Evolutionary conservation across 2,797 vertebrate genomes (phyloP).

Genomic region (Pipistrellus kuhlii): DNA sequence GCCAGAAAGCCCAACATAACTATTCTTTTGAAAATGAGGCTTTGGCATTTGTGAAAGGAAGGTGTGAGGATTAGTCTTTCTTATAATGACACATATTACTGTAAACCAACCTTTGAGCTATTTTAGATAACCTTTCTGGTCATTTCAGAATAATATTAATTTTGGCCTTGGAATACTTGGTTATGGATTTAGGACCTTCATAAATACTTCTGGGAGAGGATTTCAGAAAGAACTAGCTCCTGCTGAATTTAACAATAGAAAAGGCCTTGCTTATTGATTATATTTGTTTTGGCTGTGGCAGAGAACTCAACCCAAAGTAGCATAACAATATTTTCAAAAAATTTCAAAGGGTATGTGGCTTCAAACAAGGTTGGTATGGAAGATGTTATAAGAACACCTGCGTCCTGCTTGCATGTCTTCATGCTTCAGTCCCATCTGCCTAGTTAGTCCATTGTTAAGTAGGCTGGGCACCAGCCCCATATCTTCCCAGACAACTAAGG

Average conservation of each 20-base stretch:
- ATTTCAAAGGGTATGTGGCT: neutral
- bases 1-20: neutral
- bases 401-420: neutral
- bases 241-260: constrained; percentile 13
- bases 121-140: constrained; percentile 10
- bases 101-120: neutral
- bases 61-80: neutral
- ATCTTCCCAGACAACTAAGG: neutral
- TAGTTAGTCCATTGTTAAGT: neutral
- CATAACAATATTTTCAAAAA: neutral
- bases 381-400: neutral
- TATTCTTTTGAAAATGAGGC: constrained; percentile 27
- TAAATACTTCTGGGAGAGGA: neutral
- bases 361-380: neutral
- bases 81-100: neutral
- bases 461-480: neutral
- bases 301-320: neutral
- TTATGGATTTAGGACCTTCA: neutral
- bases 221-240: constrained; percentile 40
- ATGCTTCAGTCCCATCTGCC: neutral
- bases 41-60: constrained; percentile 8
- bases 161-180: neutral
- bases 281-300: neutral
- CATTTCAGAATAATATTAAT: constrained; percentile 2
- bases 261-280: neutral